Conservation (phyloP, 2,888 invertebrate species). For the Leptothorax acervorum region DNA sequence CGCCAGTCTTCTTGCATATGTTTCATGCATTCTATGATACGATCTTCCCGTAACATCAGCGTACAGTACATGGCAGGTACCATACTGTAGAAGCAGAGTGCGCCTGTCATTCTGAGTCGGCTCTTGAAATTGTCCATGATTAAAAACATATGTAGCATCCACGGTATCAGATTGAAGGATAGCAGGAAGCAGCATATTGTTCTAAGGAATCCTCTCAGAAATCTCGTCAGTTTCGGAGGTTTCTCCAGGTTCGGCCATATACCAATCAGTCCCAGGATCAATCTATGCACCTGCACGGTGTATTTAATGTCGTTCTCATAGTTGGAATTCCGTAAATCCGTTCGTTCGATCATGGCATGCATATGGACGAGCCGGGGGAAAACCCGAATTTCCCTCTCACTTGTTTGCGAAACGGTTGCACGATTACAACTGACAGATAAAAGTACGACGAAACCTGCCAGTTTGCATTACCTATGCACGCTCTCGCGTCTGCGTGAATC, state of each 20-base stretch:
- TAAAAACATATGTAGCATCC: constrained; percentile 66
- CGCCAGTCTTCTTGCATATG: constrained; percentile 72
- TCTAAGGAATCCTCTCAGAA: neutral
- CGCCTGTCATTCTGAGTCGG: constrained; percentile 68
- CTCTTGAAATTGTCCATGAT: constrained; percentile 55
- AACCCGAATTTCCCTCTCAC: neutral
- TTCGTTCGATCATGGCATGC: neutral
- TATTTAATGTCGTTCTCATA: constrained; percentile 57
- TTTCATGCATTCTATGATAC: constrained; percentile 67
- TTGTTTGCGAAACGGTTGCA: neutral
- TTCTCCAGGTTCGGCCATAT: constrained; percentile 62
- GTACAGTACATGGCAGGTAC: constrained; percentile 67
- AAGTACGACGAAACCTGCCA: neutral
- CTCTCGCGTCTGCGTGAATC: constrained; percentile 31
- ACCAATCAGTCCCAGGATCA: constrained; percentile 66
- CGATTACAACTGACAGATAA: constrained; percentile 15
- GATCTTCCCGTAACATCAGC: constrained; percentile 57
- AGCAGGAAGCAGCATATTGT: constrained; percentile 61
- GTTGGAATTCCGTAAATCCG: neutral
- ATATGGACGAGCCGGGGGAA: no score
- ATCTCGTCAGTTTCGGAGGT: neutral
- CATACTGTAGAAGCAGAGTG: constrained; percentile 69
- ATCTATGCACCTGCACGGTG: constrained; percentile 64
- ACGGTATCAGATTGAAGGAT: constrained; percentile 70
- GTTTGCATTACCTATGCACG: neutral